phyloP scores from a whole-genome alignment of 2,113 vertebrate species.

The Pogona vitticeps region DNA sequence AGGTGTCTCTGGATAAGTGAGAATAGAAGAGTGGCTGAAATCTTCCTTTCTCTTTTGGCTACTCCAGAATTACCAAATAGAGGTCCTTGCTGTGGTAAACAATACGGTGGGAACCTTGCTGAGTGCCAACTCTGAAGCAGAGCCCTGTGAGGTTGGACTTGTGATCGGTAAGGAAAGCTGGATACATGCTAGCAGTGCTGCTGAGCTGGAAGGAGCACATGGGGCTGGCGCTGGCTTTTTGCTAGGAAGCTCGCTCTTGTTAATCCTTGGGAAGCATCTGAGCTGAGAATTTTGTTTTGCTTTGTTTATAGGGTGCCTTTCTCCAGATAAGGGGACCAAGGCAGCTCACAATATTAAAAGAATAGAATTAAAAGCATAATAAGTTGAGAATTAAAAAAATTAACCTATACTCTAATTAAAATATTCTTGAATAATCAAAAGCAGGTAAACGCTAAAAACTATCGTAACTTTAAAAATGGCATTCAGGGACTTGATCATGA shows the following conservation, averaged over 20 bases:
- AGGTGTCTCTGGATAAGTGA: neutral
- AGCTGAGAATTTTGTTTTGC: neutral
- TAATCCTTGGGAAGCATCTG: neutral
- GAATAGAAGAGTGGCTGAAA: neutral
- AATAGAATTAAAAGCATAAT: too few relatives aligned
- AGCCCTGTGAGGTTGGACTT: conserved; percentile 82
- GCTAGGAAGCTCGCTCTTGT: neutral
- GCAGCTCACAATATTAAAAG: too few relatives aligned
- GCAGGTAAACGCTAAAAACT: too few relatives aligned
- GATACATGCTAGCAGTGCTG: neutral
- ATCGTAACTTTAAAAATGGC: too few relatives aligned
- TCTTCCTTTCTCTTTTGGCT: neutral
- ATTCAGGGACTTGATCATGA: too few relatives aligned
- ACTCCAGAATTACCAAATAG: conserved; percentile 70
- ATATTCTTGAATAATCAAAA: too few relatives aligned
- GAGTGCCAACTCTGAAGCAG: conserved; percentile 71
- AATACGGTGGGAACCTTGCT: conserved; percentile 89
- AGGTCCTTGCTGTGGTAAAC: conserved; percentile 85
- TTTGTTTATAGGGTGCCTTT: too few relatives aligned
- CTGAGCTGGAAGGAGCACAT: neutral
- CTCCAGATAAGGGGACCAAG: too few relatives aligned
- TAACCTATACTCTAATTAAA: too few relatives aligned
- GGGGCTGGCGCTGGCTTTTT: neutral
- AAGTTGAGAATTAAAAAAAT: too few relatives aligned
- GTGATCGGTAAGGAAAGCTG: conserved; percentile 78